Base-by-base conservation (phyloP, 2,113 vertebrate genomes). In the Fregata magnificens region DNA sequence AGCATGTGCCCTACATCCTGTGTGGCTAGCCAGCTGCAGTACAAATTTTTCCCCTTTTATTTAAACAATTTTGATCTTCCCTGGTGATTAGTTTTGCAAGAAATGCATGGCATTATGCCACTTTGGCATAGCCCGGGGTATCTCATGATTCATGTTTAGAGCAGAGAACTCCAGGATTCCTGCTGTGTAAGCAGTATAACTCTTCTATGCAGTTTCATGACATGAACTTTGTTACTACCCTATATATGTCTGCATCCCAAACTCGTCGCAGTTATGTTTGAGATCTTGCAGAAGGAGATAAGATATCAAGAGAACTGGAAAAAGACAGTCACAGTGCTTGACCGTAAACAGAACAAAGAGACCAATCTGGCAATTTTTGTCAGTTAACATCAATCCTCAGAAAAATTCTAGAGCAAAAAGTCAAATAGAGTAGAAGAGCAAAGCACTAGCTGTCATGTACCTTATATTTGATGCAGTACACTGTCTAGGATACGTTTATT, bases 341-440 rank as follows among this genome's bases (percentile, higher is more conserved):
- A 76, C 40, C 91, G 36, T 95, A 80, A 90, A 76, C 53, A 85
- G 70, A 88, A 88, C 61, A 80, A 85, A 94, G 74, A 85, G 61
- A 91, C 82, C 29, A 82, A 38, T 86, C 47, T 82, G 47, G 72
- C 65, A 92, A 63, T 67, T 82, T 38, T 16, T 89, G 84, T 82
- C 83, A 87, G 42, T 91, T 94, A 74, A 71, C 73, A 94, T 93
- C 77, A 96, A 93, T 88, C 82, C 58, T 77, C 38, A 38, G 42
- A 86, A 92, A 95, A 95, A 90, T 87, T 82, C 55, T 49, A 71
- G 77, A 94, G 69, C 80, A 87, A 78, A 77, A 93, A 95, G 86
- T 86, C 65, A 89, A 71, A 92, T 28, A 73, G 52, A 47, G 14
- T 44, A 86, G 69, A 94, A 69, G 9, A 96, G 65, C 17, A 91